Percentiles rank a stretch among this genome's conserved stretches.
Evolutionary conservation across 2,888 invertebrate genomes (phyloP).

Genomic region (Odontocolon sp.): DNA sequence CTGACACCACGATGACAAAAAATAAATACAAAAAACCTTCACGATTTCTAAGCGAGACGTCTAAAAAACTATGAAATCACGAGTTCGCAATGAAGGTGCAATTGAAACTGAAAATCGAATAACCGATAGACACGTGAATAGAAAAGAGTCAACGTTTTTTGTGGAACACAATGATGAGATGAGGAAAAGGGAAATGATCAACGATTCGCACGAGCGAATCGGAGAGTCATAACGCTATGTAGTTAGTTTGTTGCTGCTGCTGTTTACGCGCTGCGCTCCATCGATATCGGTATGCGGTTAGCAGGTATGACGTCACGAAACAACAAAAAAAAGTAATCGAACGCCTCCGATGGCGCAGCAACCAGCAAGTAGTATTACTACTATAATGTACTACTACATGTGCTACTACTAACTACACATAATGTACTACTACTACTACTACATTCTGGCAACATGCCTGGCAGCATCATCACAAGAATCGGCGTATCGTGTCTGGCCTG

Average conservation of each 20-base stretch:
- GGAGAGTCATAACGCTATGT: conserved; percentile 7
- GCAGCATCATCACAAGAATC: not conserved
- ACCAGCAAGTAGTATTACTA: no score
- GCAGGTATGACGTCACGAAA: conserved; percentile 26
- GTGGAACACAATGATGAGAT: not conserved
- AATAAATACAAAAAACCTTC: no score
- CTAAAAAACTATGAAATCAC: no score
- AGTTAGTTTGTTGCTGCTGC: no score
- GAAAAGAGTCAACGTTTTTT: not conserved
- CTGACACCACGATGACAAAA: no score
- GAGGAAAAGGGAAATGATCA: not conserved
- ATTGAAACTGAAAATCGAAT: no score
- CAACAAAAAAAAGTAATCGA: conserved; percentile 1
- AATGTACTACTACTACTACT: not conserved
- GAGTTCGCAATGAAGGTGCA: no score
- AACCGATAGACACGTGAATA: no score
- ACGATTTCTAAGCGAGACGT: no score
- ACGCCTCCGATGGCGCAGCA: conserved; percentile 1
- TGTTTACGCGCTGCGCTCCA: conserved; percentile 31
- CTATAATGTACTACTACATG: not conserved
- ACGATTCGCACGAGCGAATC: conserved; percentile 14
- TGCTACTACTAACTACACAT: no score
- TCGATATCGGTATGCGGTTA: conserved; percentile 24
- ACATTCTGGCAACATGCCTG: not conserved
- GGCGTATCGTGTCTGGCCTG: not conserved